phyloP scores from a whole-genome alignment of 2,797 vertebrate genomes.

The Chelonia mydas region DNA sequence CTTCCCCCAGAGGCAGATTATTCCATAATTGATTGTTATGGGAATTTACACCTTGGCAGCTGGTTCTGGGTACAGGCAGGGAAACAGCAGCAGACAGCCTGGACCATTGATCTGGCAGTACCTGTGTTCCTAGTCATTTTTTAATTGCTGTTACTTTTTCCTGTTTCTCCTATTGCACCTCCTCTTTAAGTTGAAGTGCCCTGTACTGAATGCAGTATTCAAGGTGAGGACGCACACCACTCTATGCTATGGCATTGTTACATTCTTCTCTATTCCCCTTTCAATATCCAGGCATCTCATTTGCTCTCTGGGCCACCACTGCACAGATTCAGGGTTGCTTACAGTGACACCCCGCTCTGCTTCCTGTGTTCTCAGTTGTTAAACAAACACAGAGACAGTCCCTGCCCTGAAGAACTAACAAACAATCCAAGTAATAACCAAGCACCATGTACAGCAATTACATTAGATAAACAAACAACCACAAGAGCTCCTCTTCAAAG shows the following conservation, averaged over 20 bases:
- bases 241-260: background rate
- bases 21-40: background rate
- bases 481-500: background rate
- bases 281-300: background rate
- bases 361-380: background rate
- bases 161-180: background rate
- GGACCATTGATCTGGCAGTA: background rate
- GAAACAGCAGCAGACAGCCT: background rate
- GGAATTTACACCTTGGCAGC: background rate
- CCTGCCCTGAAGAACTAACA: background rate
- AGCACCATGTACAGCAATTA: fast-evolving
- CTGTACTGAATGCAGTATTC: background rate
- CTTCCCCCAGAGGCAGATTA: background rate
- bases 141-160: background rate
- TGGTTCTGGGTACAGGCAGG: background rate
- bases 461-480: background rate
- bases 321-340: background rate
- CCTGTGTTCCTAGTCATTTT: background rate
- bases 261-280: background rate
- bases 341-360: background rate
- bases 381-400: background rate
- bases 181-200: background rate
- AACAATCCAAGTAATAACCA: background rate
- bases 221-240: background rate
- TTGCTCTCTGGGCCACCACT: background rate